phyloP scores from a whole-genome alignment of 2,888 invertebrate species.

The Hybos culiciformis region DNA sequence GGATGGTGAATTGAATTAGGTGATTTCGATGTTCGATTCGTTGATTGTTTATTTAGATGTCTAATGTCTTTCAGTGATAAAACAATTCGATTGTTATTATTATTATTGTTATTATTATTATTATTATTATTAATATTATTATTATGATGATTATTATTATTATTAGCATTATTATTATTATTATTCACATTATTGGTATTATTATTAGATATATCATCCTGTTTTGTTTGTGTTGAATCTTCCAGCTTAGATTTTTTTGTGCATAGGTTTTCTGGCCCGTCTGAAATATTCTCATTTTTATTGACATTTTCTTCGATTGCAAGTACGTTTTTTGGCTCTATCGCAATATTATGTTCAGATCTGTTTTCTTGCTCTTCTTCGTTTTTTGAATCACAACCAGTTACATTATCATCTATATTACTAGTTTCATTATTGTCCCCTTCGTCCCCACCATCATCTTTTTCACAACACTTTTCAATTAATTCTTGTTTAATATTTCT shows the following conservation, averaged over 20 bases:
- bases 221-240: too few species aligned
- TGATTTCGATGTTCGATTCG: slow-evolving; percentile 16
- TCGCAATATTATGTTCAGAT: slow-evolving; percentile 22
- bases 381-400: not conserved
- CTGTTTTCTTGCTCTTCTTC: not conserved
- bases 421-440: not conserved
- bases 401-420: not conserved
- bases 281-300: slow-evolving; percentile 16
- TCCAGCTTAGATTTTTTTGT: too few species aligned
- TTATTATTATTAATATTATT: slow-evolving; percentile 21
- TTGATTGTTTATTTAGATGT: slow-evolving; percentile 31
- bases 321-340: slow-evolving; percentile 24
- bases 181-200: slow-evolving; percentile 25
- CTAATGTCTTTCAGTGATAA: slow-evolving; percentile 35
- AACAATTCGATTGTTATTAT: slow-evolving; percentile 33
- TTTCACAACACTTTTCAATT: too few species aligned
- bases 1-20: slow-evolving; percentile 10
- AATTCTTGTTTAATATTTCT: too few species aligned
- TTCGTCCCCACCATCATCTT: slow-evolving; percentile 1
- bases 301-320: not conserved
- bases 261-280: slow-evolving; percentile 35
- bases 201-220: too few species aligned
- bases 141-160: slow-evolving; percentile 15
- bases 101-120: slow-evolving; percentile 27
- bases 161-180: slow-evolving; percentile 15